A percentile compares a stretch with the other conserved stretches of the same genome.
These are phyloP conservation scores for Kudoa iwatai DNA, from an alignment of 30 jellyfish, hydroid and myxozoan genomes.

Conservation along the genomic window DNA sequence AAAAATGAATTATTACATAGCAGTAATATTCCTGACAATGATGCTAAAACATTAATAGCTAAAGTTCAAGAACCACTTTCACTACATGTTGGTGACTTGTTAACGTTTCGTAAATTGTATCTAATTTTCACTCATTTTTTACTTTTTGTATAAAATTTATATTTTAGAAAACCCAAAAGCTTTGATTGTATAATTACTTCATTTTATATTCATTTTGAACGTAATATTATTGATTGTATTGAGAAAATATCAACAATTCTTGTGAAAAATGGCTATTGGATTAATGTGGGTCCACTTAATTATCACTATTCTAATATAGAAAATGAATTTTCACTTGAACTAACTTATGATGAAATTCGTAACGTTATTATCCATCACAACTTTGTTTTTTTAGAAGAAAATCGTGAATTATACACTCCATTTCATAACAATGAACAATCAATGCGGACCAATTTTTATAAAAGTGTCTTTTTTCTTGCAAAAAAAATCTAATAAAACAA, in stretches of 20 bases:
- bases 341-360: too few relatives aligned
- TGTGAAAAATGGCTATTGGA: constrained; percentile 78
- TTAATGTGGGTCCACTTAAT: constrained; percentile 55
- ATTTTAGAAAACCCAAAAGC: constrained; percentile 5
- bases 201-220: constrained; percentile 75
- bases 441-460: constrained; percentile 16
- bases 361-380: constrained; percentile 25
- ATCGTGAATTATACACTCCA: constrained; percentile 5
- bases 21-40: constrained; percentile 45
- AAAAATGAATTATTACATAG: constrained; percentile 14
- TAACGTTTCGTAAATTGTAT: too few relatives aligned
- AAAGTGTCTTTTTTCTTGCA: constrained; percentile 42
- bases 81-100: constrained; percentile 87
- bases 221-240: constrained; percentile 30
- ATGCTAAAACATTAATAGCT: too few relatives aligned
- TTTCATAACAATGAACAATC: constrained; percentile 23
- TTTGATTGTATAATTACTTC: constrained; percentile 44
- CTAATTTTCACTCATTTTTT: too few relatives aligned
- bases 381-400: constrained; percentile 18
- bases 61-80: constrained; percentile 20
- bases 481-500: too few relatives aligned
- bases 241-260: constrained; percentile 22
- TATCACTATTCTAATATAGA: constrained; percentile 62
- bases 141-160: too few relatives aligned
- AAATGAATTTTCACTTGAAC: constrained; percentile 20